Evolutionary conservation across 2,113 vertebrate species (phyloP).

Genomic region (Crotalus helleri): DNA sequence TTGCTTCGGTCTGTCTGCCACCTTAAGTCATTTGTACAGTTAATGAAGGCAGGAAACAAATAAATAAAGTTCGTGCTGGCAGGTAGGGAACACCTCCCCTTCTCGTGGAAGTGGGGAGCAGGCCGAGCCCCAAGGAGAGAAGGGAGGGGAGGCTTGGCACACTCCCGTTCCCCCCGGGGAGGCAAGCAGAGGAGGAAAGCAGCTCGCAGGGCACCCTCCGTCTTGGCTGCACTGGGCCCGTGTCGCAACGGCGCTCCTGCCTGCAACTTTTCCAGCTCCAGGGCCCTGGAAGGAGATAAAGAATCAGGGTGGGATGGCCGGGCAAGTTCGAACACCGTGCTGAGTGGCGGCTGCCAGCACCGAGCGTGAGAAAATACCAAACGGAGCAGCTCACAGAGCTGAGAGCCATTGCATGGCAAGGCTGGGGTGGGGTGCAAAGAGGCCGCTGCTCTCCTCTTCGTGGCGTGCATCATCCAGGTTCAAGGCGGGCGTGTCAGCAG

Average conservation of each 20-base stretch:
- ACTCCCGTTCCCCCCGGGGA: too few species aligned
- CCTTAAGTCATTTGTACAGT: too few species aligned
- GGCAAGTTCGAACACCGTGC: background rate
- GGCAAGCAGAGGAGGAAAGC: too few species aligned
- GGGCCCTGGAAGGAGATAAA: background rate
- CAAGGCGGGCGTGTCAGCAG: background rate
- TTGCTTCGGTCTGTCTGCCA: too few species aligned
- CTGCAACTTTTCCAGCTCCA: background rate
- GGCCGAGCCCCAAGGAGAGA: background rate
- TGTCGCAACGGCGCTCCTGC: background rate
- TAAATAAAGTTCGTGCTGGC: background rate
- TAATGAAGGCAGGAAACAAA: background rate
- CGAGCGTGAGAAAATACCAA: background rate
- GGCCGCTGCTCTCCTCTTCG: background rate
- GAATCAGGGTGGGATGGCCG: background rate
- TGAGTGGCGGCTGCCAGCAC: background rate
- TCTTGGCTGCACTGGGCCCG: background rate
- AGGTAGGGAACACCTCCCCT: background rate
- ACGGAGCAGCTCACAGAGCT: background rate
- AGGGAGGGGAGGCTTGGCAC: background rate
- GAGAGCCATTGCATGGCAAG: background rate
- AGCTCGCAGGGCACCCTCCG: background rate
- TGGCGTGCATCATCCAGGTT: background rate
- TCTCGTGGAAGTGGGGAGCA: background rate
- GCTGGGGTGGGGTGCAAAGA: background rate